Conservation (phyloP, 2,888 invertebrate species). For the Rutpela maculata region DNA sequence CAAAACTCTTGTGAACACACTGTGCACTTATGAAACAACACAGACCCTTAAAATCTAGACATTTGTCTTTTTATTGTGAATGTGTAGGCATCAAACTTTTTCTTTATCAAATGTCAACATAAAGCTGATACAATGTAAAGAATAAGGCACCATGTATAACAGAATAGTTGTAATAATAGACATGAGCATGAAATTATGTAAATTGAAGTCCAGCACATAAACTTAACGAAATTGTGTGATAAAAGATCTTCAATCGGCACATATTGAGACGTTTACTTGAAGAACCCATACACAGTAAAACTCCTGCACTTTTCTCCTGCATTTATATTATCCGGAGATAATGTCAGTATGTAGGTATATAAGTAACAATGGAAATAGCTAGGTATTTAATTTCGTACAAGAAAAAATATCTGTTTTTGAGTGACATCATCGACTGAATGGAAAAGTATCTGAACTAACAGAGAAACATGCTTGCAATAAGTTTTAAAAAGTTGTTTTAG, state of each 20-base stretch:
- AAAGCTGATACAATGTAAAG: background rate
- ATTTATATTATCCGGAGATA: background rate
- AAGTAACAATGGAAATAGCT: background rate
- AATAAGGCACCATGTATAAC: background rate
- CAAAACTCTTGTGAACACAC: background rate
- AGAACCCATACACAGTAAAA: background rate
- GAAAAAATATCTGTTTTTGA: conserved; percentile 13
- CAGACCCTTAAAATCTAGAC: background rate
- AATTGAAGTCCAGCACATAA: background rate
- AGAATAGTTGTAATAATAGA: background rate
- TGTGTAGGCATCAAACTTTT: background rate
- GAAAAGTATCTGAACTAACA: background rate
- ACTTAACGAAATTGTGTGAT: background rate
- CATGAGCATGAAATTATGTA: background rate
- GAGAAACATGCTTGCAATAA: background rate
- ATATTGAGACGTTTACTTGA: background rate
- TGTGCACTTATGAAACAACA: background rate
- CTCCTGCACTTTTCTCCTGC: background rate
- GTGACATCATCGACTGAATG: conserved; percentile 14
- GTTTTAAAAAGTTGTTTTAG: background rate
- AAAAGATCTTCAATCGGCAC: background rate
- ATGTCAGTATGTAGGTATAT: background rate
- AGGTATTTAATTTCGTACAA: background rate
- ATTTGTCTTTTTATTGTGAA: background rate
- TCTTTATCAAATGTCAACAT: background rate